phyloP scores from a whole-genome alignment of 1,140 invertebrate genomes.

The Drosophila miranda region DNA sequence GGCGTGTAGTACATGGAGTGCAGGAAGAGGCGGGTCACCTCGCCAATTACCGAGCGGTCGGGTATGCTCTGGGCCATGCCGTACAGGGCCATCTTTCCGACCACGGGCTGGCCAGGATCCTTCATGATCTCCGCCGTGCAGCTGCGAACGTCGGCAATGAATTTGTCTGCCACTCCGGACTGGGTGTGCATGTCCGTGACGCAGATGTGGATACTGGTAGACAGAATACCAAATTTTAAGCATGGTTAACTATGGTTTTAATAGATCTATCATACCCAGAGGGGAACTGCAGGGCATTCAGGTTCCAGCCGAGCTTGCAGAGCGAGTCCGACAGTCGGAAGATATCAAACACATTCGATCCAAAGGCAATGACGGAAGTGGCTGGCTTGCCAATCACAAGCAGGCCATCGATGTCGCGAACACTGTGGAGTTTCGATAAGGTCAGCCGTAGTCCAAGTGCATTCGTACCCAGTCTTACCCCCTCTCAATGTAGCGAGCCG shows the following conservation, averaged over 20 bases:
- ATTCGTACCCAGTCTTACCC: slow-evolving; percentile 83
- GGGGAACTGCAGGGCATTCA: slow-evolving; percentile 97
- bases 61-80: slow-evolving; percentile 95
- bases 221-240: background rate
- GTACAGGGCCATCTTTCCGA: slow-evolving; percentile 96
- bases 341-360: slow-evolving; percentile 95
- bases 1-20: slow-evolving; percentile 93
- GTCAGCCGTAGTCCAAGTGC: background rate
- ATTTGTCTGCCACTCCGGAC: slow-evolving; percentile 92
- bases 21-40: slow-evolving; percentile 92
- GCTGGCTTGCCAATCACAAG: slow-evolving; percentile 95
- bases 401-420: slow-evolving; percentile 91
- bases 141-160: slow-evolving; percentile 90
- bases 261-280: slow-evolving; percentile 86
- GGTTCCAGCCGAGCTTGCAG: slow-evolving; percentile 93
- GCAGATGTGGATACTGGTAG: slow-evolving; percentile 92
- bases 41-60: slow-evolving; percentile 94
- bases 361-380: slow-evolving; percentile 95
- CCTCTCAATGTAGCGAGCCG: slow-evolving; percentile 90
- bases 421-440: slow-evolving; percentile 36
- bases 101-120: slow-evolving; percentile 85
- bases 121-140: slow-evolving; percentile 87
- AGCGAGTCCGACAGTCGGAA: slow-evolving; percentile 92
- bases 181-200: slow-evolving; percentile 95
- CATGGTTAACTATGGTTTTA: background rate